Percentiles rank a stretch among this genome's conserved stretches.
These are phyloP conservation scores for Myotis yumanensis DNA, from an alignment of 2,113 vertebrate species.

Conservation along the genomic window DNA sequence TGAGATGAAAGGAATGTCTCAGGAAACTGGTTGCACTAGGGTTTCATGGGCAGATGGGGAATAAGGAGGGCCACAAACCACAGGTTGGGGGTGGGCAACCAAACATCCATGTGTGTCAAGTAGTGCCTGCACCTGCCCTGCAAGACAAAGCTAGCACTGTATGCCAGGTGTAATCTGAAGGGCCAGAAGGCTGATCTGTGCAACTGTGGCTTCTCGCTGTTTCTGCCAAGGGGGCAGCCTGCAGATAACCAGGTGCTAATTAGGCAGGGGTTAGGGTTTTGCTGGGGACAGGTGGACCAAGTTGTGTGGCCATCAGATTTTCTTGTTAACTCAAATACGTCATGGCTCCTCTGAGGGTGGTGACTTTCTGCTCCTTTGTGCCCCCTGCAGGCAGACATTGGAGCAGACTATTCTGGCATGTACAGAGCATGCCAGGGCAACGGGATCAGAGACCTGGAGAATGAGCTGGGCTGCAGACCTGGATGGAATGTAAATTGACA, in stretches of 20 bases:
- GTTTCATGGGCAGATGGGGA: not conserved
- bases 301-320: not conserved
- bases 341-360: not conserved
- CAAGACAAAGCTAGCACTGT: fast-evolving
- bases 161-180: not conserved
- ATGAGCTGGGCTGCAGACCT: fast-evolving
- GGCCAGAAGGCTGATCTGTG: not conserved
- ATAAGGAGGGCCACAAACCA: too few species aligned
- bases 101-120: not conserved
- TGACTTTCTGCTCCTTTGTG: not conserved
- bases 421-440: too few species aligned
- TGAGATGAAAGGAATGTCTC: not conserved
- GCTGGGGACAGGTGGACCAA: too few species aligned
- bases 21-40: not conserved
- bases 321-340: not conserved
- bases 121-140: too few species aligned
- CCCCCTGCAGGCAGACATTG: fast-evolving
- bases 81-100: fast-evolving
- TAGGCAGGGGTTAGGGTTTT: not conserved
- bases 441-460: not conserved
- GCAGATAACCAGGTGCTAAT: not conserved
- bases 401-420: not conserved
- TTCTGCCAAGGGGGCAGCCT: too few species aligned
- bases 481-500: not conserved
- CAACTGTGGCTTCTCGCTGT: not conserved